Percentiles rank a stretch among this genome's conserved stretches.
Evolutionary conservation across 2,113 vertebrate species (phyloP).

Genomic region (Australoheros scitulus): DNA sequence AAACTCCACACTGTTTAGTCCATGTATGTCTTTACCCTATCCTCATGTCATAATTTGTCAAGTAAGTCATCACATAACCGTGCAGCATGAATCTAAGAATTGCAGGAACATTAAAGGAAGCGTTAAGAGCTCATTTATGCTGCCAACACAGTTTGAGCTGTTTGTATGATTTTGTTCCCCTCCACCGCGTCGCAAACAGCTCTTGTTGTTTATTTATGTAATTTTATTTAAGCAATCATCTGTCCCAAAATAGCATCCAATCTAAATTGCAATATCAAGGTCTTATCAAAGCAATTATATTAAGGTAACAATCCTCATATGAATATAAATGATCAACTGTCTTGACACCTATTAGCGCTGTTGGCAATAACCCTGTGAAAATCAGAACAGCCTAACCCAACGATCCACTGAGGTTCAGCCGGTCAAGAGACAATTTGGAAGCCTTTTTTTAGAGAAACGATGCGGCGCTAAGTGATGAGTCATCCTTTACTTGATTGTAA

Average conservation of each 20-base stretch:
- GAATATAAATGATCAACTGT: conserved; percentile 16
- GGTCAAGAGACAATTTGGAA: conserved; percentile 6
- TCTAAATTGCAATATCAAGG: background rate
- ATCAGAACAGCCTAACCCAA: background rate
- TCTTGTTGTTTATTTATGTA: background rate
- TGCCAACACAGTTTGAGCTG: background rate
- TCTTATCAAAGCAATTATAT: conserved; percentile 1
- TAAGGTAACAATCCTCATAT: background rate
- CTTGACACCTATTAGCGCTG: background rate
- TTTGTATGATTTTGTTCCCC: background rate
- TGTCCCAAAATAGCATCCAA: conserved; percentile 7
- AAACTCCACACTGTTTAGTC: conserved; percentile 57
- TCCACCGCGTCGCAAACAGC: background rate
- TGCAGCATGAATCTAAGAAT: background rate
- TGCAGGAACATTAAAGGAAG: background rate
- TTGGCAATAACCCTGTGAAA: background rate
- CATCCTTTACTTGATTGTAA: conserved; percentile 7
- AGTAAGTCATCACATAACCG: background rate
- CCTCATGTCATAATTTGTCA: background rate
- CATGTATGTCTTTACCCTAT: conserved; percentile 4
- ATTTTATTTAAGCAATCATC: background rate
- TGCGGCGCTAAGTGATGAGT: conserved; percentile 1
- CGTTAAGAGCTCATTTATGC: background rate
- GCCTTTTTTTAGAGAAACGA: background rate
- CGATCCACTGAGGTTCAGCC: conserved; percentile 6